Percentiles rank a stretch among this genome's conserved stretches.
Conservation (phyloP, 2,113 vertebrate species). For the Hippocampus barbouri region DNA sequence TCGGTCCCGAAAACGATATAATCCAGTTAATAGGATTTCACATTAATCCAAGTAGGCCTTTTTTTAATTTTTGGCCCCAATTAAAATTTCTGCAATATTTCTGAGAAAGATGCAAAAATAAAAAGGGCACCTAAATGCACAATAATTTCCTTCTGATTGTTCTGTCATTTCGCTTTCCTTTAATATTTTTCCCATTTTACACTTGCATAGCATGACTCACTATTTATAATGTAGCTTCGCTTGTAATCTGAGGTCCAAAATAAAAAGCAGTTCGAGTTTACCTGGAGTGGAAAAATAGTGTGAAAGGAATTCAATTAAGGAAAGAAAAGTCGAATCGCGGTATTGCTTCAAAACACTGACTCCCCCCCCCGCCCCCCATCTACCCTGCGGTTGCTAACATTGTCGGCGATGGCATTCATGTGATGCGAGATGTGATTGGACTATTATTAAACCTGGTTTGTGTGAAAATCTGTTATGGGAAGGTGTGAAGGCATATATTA, state of each 20-base stretch:
- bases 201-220: too few species aligned
- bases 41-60: constrained; percentile 49
- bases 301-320: too few species aligned
- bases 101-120: too few species aligned
- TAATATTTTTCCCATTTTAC: too few species aligned
- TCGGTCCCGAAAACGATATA: constrained; percentile 35
- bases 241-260: too few species aligned
- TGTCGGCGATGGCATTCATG: constrained; percentile 8
- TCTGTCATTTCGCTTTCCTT: not conserved
- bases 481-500: constrained; percentile 37
- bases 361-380: not conserved
- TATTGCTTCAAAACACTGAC: not conserved
- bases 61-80: constrained; percentile 20
- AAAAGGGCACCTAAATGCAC: too few species aligned
- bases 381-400: constrained; percentile 6
- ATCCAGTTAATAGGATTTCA: constrained; percentile 49
- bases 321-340: too few species aligned
- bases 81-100: constrained; percentile 38
- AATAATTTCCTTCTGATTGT: not conserved
- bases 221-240: too few species aligned
- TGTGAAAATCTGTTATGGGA: constrained; percentile 30
- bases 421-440: not conserved
- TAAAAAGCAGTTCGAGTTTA: too few species aligned
- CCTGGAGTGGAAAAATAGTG: too few species aligned
- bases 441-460: constrained; percentile 29